Evolutionary conservation across 2,888 invertebrate species (phyloP).

Genomic region (Isoperla grammatica): DNA sequence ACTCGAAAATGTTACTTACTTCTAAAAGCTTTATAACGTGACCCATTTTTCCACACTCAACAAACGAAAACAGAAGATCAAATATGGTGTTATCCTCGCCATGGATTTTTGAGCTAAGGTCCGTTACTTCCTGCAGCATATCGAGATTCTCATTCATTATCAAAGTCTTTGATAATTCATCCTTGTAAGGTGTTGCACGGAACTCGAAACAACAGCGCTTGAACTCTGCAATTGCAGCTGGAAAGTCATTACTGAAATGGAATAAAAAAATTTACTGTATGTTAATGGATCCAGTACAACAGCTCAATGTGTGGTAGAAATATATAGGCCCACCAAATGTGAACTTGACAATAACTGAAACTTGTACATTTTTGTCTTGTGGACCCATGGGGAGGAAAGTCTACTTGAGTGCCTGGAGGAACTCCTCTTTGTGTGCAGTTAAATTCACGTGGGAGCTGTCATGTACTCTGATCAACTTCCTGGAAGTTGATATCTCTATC

Average conservation of each 20-base stretch:
- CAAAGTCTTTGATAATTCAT: slow-evolving; percentile 62
- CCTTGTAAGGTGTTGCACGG: slow-evolving; percentile 69
- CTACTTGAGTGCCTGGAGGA: too few species aligned
- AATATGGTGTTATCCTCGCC: slow-evolving; percentile 81
- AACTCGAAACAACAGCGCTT: slow-evolving; percentile 62
- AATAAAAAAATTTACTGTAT: too few species aligned
- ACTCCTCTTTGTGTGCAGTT: too few species aligned
- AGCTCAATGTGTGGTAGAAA: too few species aligned
- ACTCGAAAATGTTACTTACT: slow-evolving; percentile 37
- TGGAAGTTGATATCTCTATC: too few species aligned
- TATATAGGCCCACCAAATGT: too few species aligned
- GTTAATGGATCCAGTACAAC: too few species aligned
- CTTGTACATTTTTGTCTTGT: too few species aligned
- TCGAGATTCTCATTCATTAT: slow-evolving; percentile 71
- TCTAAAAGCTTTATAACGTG: slow-evolving; percentile 81
- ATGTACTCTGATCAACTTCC: too few species aligned
- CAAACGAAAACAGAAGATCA: slow-evolving; percentile 75
- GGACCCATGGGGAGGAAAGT: too few species aligned
- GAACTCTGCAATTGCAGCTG: slow-evolving; percentile 63
- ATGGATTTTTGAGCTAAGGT: slow-evolving; percentile 68
- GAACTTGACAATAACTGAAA: too few species aligned
- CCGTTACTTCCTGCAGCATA: slow-evolving; percentile 74
- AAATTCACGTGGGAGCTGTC: too few species aligned
- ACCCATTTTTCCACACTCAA: slow-evolving; percentile 70
- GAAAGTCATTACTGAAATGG: slow-evolving; percentile 56